A percentile compares a stretch with the other conserved stretches of the same genome.
phyloP scores from a whole-genome alignment of 2,888 invertebrate genomes.

The Drosophila sordidapex region DNA sequence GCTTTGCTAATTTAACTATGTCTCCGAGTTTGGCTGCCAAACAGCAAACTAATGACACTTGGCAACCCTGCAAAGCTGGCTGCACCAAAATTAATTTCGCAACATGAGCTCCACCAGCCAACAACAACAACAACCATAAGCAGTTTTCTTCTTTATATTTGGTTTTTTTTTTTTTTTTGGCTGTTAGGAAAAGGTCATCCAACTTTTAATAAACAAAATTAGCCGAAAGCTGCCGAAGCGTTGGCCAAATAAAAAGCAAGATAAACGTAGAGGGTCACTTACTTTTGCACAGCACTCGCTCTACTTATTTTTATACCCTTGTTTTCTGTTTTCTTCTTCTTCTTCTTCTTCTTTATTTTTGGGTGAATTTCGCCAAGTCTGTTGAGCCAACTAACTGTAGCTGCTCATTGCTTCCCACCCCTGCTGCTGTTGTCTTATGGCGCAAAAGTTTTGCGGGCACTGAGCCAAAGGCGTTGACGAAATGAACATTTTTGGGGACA shows the following conservation, averaged over 20 bases:
- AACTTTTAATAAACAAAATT: constrained; percentile 81
- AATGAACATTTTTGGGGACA: not conserved
- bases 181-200: constrained; percentile 56
- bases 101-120: constrained; percentile 27
- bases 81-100: constrained; percentile 71
- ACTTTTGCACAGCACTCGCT: constrained; percentile 23
- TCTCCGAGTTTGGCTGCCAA: constrained; percentile 69
- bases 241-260: constrained; percentile 71
- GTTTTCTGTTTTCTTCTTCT: not conserved
- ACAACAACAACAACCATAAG: constrained; percentile 9
- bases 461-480: constrained; percentile 42
- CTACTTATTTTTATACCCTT: not conserved
- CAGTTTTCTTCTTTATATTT: not conserved
- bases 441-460: constrained; percentile 48
- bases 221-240: constrained; percentile 61
- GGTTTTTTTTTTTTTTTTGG: not conserved
- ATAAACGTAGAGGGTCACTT: constrained; percentile 59
- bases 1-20: constrained; percentile 80
- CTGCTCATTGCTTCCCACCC: not conserved
- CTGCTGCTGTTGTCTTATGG: constrained; percentile 22
- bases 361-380: constrained; percentile 22
- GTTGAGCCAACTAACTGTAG: constrained; percentile 22
- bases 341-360: not conserved
- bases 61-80: constrained; percentile 60
- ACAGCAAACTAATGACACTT: constrained; percentile 77